Conservation (phyloP, 2,113 vertebrate species). For the Brachypteracias leptosomus region DNA sequence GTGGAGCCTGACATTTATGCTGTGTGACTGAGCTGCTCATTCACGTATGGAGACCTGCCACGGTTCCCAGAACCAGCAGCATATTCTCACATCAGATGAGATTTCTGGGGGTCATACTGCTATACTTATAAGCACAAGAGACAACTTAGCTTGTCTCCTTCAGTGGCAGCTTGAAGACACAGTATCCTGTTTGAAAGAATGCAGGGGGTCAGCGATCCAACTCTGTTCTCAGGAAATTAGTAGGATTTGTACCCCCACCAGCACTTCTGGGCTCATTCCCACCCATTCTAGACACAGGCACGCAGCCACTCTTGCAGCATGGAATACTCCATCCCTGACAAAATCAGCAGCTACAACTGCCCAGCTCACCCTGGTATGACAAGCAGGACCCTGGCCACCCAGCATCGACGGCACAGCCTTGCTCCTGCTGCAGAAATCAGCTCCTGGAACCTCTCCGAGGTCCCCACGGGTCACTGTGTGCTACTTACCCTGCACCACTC, state of each 20-base stretch:
- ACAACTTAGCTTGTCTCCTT: neutral
- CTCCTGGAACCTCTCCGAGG: neutral
- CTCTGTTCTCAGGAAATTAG: neutral
- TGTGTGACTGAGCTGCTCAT: neutral
- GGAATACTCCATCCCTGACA: neutral
- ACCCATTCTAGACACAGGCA: neutral
- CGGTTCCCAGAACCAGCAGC: neutral
- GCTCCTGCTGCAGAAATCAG: neutral
- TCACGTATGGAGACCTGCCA: neutral
- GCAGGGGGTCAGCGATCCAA: neutral
- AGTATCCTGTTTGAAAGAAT: neutral
- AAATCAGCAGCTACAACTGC: neutral
- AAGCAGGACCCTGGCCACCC: neutral
- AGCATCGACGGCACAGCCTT: neutral
- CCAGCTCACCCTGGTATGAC: fast-evolving
- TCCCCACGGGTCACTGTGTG: neutral
- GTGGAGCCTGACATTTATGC: neutral
- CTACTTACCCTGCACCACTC: neutral
- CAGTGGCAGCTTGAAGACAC: neutral
- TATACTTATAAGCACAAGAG: neutral
- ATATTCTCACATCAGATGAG: neutral
- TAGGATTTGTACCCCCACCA: fast-evolving
- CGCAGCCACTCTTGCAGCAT: neutral
- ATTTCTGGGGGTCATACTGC: neutral
- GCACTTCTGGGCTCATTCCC: neutral